These are phyloP conservation scores for Ecliptopera silaceata DNA, from an alignment of 2,888 invertebrate species.

Conservation along the genomic window DNA sequence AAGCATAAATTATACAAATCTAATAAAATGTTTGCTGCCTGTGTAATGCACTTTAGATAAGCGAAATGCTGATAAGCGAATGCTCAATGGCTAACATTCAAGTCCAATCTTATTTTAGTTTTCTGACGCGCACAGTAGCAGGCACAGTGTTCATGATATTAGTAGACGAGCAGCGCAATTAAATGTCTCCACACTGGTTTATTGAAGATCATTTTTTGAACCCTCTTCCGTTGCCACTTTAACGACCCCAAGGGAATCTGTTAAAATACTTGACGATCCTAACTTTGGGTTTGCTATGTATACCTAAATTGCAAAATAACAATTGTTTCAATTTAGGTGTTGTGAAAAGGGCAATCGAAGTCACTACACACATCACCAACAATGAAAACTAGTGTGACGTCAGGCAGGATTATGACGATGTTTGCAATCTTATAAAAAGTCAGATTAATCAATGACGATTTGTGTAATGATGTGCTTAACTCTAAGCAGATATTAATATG, in stretches of 20 bases:
- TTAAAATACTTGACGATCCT: too few relatives aligned
- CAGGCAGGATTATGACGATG: too few relatives aligned
- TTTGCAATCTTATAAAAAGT: too few relatives aligned
- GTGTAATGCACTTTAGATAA: slow-evolving; percentile 2
- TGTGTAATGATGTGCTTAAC: too few relatives aligned
- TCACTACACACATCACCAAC: too few relatives aligned
- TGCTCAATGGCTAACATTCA: neutral
- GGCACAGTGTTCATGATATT: too few relatives aligned
- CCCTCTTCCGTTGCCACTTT: neutral
- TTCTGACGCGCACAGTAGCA: neutral
- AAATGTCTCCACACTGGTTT: neutral
- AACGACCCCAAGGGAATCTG: neutral
- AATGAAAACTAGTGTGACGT: too few relatives aligned
- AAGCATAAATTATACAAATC: slow-evolving; percentile 5
- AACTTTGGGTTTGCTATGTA: too few relatives aligned
- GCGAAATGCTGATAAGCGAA: neutral
- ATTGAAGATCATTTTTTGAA: neutral
- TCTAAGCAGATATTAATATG: too few relatives aligned
- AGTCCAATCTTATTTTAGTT: neutral
- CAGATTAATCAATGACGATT: too few relatives aligned
- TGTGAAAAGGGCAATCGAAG: too few relatives aligned
- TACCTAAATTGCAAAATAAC: neutral
- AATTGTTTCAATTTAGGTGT: neutral
- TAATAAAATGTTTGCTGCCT: slow-evolving; percentile 1
- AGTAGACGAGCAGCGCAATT: too few relatives aligned